phyloP scores from a whole-genome alignment of 2,888 invertebrate species.

The Polymixis lichenea region DNA sequence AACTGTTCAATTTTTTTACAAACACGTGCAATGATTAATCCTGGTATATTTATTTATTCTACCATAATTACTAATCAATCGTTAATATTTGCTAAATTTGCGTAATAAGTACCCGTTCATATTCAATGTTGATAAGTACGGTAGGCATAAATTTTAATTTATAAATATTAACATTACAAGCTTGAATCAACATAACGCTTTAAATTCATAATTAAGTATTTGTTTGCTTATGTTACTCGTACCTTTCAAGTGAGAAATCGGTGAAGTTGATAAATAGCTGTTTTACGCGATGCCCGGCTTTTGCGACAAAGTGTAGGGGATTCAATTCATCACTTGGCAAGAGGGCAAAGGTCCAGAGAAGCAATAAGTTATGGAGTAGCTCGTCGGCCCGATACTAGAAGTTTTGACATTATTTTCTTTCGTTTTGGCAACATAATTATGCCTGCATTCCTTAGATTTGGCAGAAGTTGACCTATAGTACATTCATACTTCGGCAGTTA shows the following conservation, averaged over 20 bases:
- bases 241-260: conserved; percentile 31
- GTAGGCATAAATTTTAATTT: conserved; percentile 6
- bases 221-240: conserved; percentile 13
- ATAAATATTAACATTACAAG: conserved; percentile 25
- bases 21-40: too few relatives aligned
- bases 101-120: neutral
- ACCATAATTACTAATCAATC: conserved; percentile 5
- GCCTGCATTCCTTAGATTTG: too few relatives aligned
- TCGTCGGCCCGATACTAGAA: neutral
- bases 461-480: too few relatives aligned
- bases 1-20: too few relatives aligned
- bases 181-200: conserved; percentile 24
- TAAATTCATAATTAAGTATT: conserved; percentile 11
- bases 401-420: neutral
- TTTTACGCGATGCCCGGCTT: neutral
- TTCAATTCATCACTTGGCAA: conserved; percentile 19
- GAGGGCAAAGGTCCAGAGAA: neutral
- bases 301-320: neutral
- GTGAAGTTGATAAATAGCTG: conserved; percentile 17
- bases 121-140: neutral
- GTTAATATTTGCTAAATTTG: conserved; percentile 16
- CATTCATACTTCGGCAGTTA: too few relatives aligned
- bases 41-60: neutral
- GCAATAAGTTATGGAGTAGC: neutral
- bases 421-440: too few relatives aligned